Evolutionary conservation across 2,888 invertebrate species (phyloP).

Genomic region (Lasioglossum figueresi): DNA sequence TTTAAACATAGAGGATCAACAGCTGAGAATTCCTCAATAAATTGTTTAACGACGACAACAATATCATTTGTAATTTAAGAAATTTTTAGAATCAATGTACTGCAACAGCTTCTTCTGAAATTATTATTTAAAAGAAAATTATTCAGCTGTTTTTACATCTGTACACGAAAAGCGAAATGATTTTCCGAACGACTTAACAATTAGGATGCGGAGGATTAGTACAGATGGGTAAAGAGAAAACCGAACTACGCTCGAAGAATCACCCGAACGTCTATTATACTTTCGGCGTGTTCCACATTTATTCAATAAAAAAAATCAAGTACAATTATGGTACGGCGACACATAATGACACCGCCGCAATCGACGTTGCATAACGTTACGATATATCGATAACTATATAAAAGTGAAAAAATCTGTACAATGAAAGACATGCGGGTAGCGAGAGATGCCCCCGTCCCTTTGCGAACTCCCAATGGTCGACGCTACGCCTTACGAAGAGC

Average conservation of each 20-base stretch:
- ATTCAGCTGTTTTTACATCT: too few species aligned
- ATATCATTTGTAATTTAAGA: too few species aligned
- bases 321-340: constrained; percentile 82
- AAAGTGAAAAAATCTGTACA: constrained; percentile 84
- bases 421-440: constrained; percentile 84
- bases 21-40: too few species aligned
- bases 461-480: constrained; percentile 75
- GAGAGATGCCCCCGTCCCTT: constrained; percentile 83
- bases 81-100: too few species aligned
- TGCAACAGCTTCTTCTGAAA: too few species aligned
- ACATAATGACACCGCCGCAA: constrained; percentile 76
- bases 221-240: background rate
- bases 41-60: too few species aligned
- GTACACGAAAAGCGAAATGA: too few species aligned
- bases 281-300: constrained; percentile 83
- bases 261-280: constrained; percentile 56
- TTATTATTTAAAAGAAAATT: too few species aligned
- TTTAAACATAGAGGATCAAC: too few species aligned
- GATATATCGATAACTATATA: constrained; percentile 82
- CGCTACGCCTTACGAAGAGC: constrained; percentile 72
- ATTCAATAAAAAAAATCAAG: constrained; percentile 83
- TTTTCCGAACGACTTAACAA: background rate
- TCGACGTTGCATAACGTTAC: constrained; percentile 78
- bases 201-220: background rate
- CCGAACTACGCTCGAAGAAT: constrained; percentile 41